Conservation (phyloP, 2,113 vertebrate genomes). For the Sminthopsis crassicaudata region DNA sequence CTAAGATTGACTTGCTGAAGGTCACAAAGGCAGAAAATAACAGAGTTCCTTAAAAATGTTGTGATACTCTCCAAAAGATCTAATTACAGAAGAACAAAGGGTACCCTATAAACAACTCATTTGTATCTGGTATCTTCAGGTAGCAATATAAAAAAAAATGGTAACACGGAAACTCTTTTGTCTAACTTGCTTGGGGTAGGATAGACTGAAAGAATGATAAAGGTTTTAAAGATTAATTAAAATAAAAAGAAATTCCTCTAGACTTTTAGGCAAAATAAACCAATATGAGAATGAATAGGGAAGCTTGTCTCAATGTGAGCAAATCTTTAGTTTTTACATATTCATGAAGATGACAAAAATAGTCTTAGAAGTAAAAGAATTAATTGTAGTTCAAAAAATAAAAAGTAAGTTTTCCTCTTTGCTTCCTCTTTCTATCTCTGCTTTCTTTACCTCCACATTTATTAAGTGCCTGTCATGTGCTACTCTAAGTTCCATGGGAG, state of each 20-base stretch:
- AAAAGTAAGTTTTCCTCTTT: too few species aligned
- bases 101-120: too few species aligned
- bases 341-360: not conserved
- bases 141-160: too few species aligned
- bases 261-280: constrained; percentile 24
- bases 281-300: constrained; percentile 7
- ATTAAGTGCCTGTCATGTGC: too few species aligned
- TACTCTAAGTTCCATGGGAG: too few species aligned
- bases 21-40: too few species aligned
- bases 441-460: not conserved
- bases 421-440: not conserved
- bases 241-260: constrained; percentile 25
- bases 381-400: not conserved
- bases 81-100: too few species aligned
- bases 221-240: not conserved
- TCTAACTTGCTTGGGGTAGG: not conserved
- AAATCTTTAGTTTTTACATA: constrained; percentile 12
- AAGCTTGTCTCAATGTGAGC: not conserved
- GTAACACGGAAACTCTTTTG: not conserved
- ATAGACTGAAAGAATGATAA: not conserved
- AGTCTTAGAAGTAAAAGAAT: not conserved
- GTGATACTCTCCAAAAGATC: too few species aligned
- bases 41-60: too few species aligned
- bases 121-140: too few species aligned
- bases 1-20: too few species aligned